Evolutionary conservation across 1,140 invertebrate genomes (phyloP), one percentile per base, ranked within the genome.

Genomic region (Anthonomus grandis): DNA sequence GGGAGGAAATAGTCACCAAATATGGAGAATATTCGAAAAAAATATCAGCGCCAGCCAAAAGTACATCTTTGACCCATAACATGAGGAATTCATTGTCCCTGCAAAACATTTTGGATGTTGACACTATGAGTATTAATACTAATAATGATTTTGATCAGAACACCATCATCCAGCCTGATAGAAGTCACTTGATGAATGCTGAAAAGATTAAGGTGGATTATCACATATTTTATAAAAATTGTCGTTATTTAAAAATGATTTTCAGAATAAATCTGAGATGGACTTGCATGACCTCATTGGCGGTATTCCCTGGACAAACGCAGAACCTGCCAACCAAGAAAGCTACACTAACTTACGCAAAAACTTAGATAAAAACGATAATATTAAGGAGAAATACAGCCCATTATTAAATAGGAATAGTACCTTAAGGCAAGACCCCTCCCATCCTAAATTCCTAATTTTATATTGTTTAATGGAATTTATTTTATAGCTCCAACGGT

Each of bases 211-310:
- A 63, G 52, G 47, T 51, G 46, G 57, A 25, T n/a, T 10, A 1
- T 4, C n/a, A n/a, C n/a, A n/a, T n/a, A n/a, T n/a, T n/a, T n/a
- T n/a, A n/a, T n/a, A n/a, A n/a, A n/a, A n/a, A n/a, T n/a, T n/a
- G n/a, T n/a, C n/a, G n/a, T n/a, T n/a, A 41, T 12, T 18, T n/a
- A 18, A 41, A 13, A 2, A 1, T 12, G 17, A 8, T 9, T 57
- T 56, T 9, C 50, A 54, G 53, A 60, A 63, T 25, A 71, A 71
- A 54, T 65, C 64, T 1, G 70, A 70, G 51, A 63, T 75, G 10
- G 73, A 77, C 58, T 65, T 76, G 39, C 69, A 68, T 21, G 75
- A 75, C 50, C 59, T 73, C 3, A 66, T 76, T n/a, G 74, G 72
- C 10, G 52, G 54, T 6, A 65, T 67, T 24, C 76, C 74, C 74